phyloP scores from a whole-genome alignment of 2,113 vertebrate genomes.

The Regulus satrapa region DNA sequence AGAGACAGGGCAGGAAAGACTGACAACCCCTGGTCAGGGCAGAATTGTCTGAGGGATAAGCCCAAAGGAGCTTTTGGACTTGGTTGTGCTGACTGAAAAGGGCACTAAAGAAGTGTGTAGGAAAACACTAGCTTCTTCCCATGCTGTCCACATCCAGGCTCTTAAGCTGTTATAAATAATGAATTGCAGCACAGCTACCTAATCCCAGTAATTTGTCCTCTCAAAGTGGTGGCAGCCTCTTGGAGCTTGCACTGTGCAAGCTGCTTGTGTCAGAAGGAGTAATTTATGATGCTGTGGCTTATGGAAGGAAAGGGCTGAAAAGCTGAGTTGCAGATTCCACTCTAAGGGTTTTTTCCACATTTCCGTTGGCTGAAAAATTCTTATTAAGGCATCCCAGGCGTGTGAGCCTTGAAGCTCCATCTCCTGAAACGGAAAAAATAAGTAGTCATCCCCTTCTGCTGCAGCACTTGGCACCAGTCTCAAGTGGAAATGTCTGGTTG shows the following conservation, averaged over 20 bases:
- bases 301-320: not conserved
- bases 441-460: slow-evolving; percentile 5
- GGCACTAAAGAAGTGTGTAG: not conserved
- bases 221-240: not conserved
- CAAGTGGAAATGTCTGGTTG: slow-evolving; percentile 32
- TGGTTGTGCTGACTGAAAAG: not conserved
- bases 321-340: slow-evolving; percentile 3
- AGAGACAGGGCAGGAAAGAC: not conserved
- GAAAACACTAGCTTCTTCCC: not conserved
- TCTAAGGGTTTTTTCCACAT: not conserved
- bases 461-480: slow-evolving; percentile 36
- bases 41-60: not conserved
- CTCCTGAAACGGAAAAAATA: slow-evolving; percentile 7
- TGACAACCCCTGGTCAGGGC: not conserved
- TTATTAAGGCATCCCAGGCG: slow-evolving; percentile 1
- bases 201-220: not conserved
- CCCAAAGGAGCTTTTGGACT: not conserved
- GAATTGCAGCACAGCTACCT: not conserved
- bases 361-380: not conserved
- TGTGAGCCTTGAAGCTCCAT: not conserved
- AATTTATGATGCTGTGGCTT: not conserved
- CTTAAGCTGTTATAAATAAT: not conserved
- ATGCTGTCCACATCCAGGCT: not conserved
- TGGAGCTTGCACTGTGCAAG: not conserved
- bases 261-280: not conserved